Conservation (phyloP, 2,797 vertebrate species). For the Lutjanus campechanus region DNA sequence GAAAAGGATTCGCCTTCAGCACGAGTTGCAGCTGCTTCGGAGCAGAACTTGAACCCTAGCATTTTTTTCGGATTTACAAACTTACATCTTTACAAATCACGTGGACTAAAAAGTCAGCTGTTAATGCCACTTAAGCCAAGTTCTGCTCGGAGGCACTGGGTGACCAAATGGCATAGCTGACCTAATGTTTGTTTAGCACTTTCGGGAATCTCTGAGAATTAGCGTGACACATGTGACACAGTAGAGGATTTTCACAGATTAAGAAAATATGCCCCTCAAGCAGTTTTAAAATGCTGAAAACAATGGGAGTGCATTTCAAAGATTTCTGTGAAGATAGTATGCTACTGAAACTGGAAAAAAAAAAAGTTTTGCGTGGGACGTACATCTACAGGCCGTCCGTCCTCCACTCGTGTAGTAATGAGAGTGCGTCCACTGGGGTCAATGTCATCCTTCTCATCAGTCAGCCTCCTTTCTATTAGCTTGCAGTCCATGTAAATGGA, state of each 20-base stretch:
- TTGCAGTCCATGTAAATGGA: conserved; percentile 95
- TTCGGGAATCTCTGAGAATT: conserved; percentile 22
- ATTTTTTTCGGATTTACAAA: conserved; percentile 15
- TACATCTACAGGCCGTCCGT: conserved; percentile 95
- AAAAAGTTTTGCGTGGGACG: conserved; percentile 69
- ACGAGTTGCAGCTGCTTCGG: conserved; percentile 22
- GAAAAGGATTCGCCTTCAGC: not conserved
- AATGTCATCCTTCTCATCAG: conserved; percentile 84
- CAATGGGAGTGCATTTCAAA: not conserved
- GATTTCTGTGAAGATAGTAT: not conserved
- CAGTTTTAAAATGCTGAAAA: conserved; percentile 20
- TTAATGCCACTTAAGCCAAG: conserved; percentile 49
- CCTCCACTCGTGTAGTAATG: conserved; percentile 89
- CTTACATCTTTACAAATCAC: conserved; percentile 34
- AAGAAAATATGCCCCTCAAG: conserved; percentile 20
- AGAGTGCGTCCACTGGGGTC: conserved; percentile 89
- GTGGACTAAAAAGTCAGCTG: conserved; percentile 40
- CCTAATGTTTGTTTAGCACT: conserved; percentile 36
- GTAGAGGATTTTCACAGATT: conserved; percentile 50
- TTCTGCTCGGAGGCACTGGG: conserved; percentile 31
- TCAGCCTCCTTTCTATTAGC: conserved; percentile 90
- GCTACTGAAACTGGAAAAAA: not conserved
- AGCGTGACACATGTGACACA: conserved; percentile 25
- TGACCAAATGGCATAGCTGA: conserved; percentile 43
- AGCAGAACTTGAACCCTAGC: conserved; percentile 12